A percentile compares a stretch with the other conserved stretches of the same genome.
Conservation (phyloP, 92 coral and sea anemone genomes). For the Siderastrea radians region DNA sequence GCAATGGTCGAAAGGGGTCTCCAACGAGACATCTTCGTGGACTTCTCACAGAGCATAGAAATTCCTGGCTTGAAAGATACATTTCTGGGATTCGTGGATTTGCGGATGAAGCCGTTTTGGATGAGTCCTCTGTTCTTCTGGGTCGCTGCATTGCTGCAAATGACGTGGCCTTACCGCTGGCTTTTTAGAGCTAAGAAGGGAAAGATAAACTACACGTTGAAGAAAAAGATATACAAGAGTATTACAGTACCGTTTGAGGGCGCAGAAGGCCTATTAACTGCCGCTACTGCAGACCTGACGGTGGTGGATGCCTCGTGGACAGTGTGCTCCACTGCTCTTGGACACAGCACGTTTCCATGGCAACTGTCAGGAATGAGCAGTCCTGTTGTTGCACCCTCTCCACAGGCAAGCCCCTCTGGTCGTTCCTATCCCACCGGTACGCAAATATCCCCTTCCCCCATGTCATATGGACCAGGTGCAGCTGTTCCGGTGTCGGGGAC, state of each 20-base stretch:
- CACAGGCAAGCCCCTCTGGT: too few relatives aligned
- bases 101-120: slow-evolving; percentile 57
- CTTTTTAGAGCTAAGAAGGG: slow-evolving; percentile 74
- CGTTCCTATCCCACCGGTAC: too few relatives aligned
- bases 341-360: too few relatives aligned
- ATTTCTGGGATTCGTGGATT: slow-evolving; percentile 66
- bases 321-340: too few relatives aligned
- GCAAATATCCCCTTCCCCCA: too few relatives aligned
- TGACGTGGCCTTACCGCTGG: slow-evolving; percentile 83
- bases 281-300: too few relatives aligned
- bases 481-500: too few relatives aligned
- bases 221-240: slow-evolving; percentile 55
- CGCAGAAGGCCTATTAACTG: too few relatives aligned
- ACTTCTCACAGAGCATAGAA: slow-evolving; percentile 29
- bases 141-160: slow-evolving; percentile 56
- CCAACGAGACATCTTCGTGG: slow-evolving; percentile 53
- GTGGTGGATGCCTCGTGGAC: too few relatives aligned
- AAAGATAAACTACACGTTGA: slow-evolving; percentile 42
- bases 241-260: slow-evolving; percentile 44
- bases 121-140: slow-evolving; percentile 66
- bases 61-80: slow-evolving; percentile 63
- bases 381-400: too few relatives aligned
- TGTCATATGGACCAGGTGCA: too few relatives aligned
- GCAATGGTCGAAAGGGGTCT: slow-evolving; percentile 54
- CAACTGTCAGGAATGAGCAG: too few relatives aligned